These are phyloP conservation scores for Coremacera marginata DNA, from an alignment of 2,888 invertebrate genomes.

Conservation along the genomic window DNA sequence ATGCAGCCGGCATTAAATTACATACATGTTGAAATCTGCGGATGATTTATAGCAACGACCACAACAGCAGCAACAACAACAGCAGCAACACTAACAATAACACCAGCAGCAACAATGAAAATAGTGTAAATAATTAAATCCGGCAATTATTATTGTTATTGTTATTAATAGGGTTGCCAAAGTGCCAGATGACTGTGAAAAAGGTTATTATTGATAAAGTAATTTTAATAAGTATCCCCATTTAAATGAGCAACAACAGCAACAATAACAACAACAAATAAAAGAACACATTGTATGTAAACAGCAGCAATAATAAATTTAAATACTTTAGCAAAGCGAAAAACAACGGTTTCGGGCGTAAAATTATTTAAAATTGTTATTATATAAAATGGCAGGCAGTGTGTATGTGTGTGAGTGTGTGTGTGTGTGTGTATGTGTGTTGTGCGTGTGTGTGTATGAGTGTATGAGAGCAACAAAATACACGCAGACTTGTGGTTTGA, in stretches of 20 bases:
- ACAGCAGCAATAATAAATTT: not conserved
- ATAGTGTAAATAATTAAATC: constrained; percentile 59
- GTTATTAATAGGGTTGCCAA: constrained; percentile 39
- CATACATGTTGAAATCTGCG: constrained; percentile 50
- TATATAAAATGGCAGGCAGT: not conserved
- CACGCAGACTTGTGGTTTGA: constrained; percentile 24
- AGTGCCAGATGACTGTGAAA: constrained; percentile 21
- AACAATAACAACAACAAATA: constrained; percentile 9
- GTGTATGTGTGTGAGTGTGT: not conserved
- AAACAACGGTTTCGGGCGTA: not conserved
- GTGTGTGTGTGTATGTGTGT: not conserved
- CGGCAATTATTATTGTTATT: constrained; percentile 54
- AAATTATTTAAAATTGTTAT: constrained; percentile 25
- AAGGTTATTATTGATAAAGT: constrained; percentile 29
- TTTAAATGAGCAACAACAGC: constrained; percentile 30
- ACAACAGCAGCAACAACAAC: constrained; percentile 38
- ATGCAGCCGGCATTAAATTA: constrained; percentile 22
- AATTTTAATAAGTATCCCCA: constrained; percentile 32
- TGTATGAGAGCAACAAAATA: not conserved
- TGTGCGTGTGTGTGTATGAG: not conserved
- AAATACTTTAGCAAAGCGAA: constrained; percentile 15
- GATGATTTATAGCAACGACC: constrained; percentile 51
- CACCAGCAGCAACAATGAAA: constrained; percentile 39
- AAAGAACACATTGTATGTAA: not conserved
- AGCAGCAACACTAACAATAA: constrained; percentile 24